Evolutionary conservation across 2,797 vertebrate genomes (phyloP), one percentile per base, ranked within the genome.

Genomic region (Coilia nasus): DNA sequence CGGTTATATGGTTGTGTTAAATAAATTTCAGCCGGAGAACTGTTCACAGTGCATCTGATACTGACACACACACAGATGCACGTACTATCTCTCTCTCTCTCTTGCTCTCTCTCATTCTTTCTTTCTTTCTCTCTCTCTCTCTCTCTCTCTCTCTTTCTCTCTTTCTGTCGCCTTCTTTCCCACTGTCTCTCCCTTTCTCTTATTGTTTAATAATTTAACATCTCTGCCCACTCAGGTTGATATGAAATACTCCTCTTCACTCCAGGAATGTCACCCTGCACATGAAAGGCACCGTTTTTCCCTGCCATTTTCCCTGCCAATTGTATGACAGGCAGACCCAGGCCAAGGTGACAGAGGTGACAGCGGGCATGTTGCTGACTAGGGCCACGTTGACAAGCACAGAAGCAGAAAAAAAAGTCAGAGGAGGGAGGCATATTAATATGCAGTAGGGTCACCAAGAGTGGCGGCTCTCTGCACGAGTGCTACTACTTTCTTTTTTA

Each of bases 361-460:
- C 60, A 56, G 83, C 85, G 59, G 56, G 78, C 88, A 84, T 87
- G 67, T 44, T 87, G 89, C 89, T 90, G 89, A 90, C 86, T 87
- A 89, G 88, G 85, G 62, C 28, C 82, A 54, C 15, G n/a, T 78
- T 86, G 83, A 81, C 80, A 67, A 54, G 23, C 81, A 14, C 14
- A 71, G 82, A 47, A 67, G 81, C 82, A 57, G 60, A 82, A 54
- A 71, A 71, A 17, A 35, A 54, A 54, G 1, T 54, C 50, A 71
- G 28, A 15, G 15, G 28, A 19, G n/a, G 14, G 28, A 44, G n/a
- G 25, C 25, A 46, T 56, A 78, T 64, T 86, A 84, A 83, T 87
- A 87, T 90, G 82, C 82, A 88, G 81, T 83, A 81, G 81, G 85
- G 85, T 85, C 84, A 85, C 78, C 19, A 57, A 83, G 87, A 82